A percentile compares a stretch with the other conserved stretches of the same genome.
phyloP scores from a whole-genome alignment of 2,113 vertebrate genomes.

The Morone chrysops region DNA sequence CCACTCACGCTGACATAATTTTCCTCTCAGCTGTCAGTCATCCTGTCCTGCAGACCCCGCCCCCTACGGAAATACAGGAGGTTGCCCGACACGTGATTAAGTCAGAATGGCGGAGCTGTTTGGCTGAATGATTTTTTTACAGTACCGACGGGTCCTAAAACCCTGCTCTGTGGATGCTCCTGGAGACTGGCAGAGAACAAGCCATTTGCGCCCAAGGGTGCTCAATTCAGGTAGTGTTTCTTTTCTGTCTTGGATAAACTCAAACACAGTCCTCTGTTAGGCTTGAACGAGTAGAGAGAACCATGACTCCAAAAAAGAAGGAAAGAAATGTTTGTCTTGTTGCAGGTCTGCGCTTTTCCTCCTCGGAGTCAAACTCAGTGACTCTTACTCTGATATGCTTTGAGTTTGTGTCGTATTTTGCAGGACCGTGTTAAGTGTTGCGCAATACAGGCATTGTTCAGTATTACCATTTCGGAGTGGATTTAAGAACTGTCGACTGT shows the following conservation, averaged over 20 bases:
- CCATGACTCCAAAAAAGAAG: neutral
- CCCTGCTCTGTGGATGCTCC: slow-evolving; percentile 47
- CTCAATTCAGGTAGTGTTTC: slow-evolving; percentile 37
- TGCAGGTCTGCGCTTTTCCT: neutral
- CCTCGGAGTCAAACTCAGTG: neutral
- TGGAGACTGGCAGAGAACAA: neutral
- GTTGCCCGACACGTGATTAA: slow-evolving; percentile 80
- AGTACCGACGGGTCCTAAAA: slow-evolving; percentile 70
- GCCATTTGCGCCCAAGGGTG: slow-evolving; percentile 4
- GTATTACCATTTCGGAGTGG: neutral
- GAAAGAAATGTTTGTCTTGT: neutral
- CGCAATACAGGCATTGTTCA: slow-evolving; percentile 11
- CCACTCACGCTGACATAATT: neutral
- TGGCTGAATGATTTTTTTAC: slow-evolving; percentile 54
- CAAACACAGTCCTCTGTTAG: neutral
- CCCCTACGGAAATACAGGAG: slow-evolving; percentile 74
- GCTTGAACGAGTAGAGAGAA: neutral
- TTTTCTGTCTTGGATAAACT: neutral
- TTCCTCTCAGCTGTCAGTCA: slow-evolving; percentile 55
- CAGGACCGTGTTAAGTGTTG: slow-evolving; percentile 19
- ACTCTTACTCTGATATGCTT: neutral
- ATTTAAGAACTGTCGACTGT: neutral
- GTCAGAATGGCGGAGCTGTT: slow-evolving; percentile 81
- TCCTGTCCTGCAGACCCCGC: slow-evolving; percentile 59
- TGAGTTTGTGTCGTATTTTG: neutral